phyloP scores from a whole-genome alignment of 1,140 invertebrate genomes.

The Ceratosolen solmsi region DNA sequence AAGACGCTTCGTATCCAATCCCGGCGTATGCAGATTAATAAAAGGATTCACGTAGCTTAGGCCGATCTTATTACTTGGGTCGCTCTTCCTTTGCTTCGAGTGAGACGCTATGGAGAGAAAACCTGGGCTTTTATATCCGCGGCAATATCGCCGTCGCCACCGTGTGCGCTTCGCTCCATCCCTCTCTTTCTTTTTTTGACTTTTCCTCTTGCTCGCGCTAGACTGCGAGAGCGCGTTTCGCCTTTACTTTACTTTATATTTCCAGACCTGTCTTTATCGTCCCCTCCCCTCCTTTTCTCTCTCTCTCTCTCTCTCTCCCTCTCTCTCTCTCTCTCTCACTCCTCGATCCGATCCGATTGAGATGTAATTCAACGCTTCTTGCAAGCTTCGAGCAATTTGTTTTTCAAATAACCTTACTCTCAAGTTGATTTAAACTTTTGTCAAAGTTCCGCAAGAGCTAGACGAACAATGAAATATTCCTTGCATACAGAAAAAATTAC shows the following conservation, averaged over 20 bases:
- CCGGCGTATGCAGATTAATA: constrained; percentile 68
- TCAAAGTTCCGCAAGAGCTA: constrained; percentile 37
- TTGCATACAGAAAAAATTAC: constrained; percentile 36
- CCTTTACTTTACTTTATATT: constrained; percentile 43
- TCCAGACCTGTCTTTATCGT: not conserved
- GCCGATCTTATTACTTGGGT: constrained; percentile 68
- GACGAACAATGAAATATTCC: constrained; percentile 48
- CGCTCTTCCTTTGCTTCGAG: constrained; percentile 56
- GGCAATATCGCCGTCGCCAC: constrained; percentile 43
- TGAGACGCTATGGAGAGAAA: constrained; percentile 2
- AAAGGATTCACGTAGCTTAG: constrained; percentile 71
- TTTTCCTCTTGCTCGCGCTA: not conserved
- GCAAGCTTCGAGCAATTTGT: constrained; percentile 51
- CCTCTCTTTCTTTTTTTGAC: constrained; percentile 17
- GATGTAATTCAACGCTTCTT: constrained; percentile 50
- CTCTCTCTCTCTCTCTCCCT: not conserved
- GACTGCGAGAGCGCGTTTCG: constrained; percentile 19
- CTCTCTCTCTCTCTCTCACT: constrained; percentile 29
- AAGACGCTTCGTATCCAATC: constrained; percentile 67
- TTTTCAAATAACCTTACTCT: constrained; percentile 50
- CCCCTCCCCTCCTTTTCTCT: constrained; percentile 22
- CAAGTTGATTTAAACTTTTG: constrained; percentile 52
- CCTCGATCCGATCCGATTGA: constrained; percentile 46
- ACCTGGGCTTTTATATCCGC: constrained; percentile 50
- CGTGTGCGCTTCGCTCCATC: constrained; percentile 8